Evolutionary conservation across 2,888 invertebrate species (phyloP), one percentile per base, ranked within the genome.

Genomic region (Linyphia triangularis): DNA sequence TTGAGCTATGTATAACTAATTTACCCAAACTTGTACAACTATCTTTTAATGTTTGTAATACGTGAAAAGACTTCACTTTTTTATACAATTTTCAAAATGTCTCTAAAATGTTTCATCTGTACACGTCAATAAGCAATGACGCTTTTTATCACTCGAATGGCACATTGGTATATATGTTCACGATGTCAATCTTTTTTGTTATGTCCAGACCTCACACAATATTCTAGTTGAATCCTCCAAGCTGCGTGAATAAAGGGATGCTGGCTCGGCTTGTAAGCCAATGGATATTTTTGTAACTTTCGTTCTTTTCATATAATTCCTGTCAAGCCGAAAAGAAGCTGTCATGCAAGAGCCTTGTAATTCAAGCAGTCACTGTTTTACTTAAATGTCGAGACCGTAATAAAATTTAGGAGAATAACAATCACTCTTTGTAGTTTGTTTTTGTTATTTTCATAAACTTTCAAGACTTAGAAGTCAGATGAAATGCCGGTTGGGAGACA

Each of bases 281-380:
- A 75, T 88, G 81, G 61, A 82, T 82, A 88, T 82, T 88, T 88
- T 88, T 88, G 88, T 88, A 88, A 75, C 79, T 82, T 75, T 82
- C 79, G 81, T 82, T 88, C 63, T 43, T 81, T 82, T 88, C 88
- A 81, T 65, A 79, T 65, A 67, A 75, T 75, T 88, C 75, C 88
- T 75, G 75, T 81, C 82, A 75, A 82, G 82, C 81, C 69, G 72
- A 75, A 82, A 61, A 59, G 63, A 85, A 85, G 69, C 88, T 88
- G 88, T 88, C 77, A 83, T 88, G 88, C 88, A 88, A 88, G 78
- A 88, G 83, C 88, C 88, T 88, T 88, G 88, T 88, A 82, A 88
- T 83, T 83, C 67, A 75, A 86, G 81, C 86, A 86, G 88, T 88
- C 88, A 88, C 82, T 88, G 88, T 88, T 88, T 88, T 88, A 82